phyloP scores from a whole-genome alignment of 2,797 vertebrate genomes.

The Microctenopoma lineatum region DNA sequence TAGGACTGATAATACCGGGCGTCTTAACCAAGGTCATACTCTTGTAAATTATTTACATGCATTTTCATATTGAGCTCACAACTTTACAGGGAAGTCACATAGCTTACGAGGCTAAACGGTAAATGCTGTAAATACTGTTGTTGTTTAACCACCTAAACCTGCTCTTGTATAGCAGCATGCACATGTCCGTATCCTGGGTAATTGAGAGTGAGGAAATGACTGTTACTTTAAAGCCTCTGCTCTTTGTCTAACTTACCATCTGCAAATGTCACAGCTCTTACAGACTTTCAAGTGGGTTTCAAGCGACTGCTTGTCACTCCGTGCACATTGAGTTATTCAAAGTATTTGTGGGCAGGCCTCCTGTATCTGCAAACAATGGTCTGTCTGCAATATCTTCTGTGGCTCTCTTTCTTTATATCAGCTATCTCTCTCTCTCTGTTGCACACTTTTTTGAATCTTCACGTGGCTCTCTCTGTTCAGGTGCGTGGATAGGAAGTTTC shows the following conservation, averaged over 20 bases:
- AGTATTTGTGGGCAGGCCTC: not conserved
- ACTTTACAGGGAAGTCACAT: slow-evolving; percentile 1
- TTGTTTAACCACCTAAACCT: not conserved
- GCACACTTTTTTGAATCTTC: not conserved
- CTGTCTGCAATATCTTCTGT: slow-evolving; percentile 1
- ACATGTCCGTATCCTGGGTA: not conserved
- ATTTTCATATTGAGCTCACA: slow-evolving; percentile 16
- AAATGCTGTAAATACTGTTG: not conserved
- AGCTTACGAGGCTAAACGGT: not conserved
- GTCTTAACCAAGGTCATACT: not conserved
- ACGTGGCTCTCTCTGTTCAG: slow-evolving; percentile 64
- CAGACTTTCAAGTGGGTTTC: not conserved
- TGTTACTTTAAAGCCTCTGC: slow-evolving; percentile 1
- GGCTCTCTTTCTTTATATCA: slow-evolving; percentile 17
- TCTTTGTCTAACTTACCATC: slow-evolving; percentile 3
- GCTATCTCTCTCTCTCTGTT: slow-evolving; percentile 7
- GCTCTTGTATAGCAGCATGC: not conserved
- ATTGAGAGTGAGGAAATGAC: not conserved
- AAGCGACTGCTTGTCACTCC: not conserved
- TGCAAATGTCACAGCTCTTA: not conserved
- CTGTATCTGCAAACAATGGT: slow-evolving; percentile 28
- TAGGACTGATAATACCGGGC: slow-evolving; percentile 26
- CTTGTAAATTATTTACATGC: slow-evolving; percentile 46
- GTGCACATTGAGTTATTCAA: slow-evolving; percentile 7
- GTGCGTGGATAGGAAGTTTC: slow-evolving; percentile 91